phyloP scores from a whole-genome alignment of 2,113 vertebrate species.

The Riparia riparia region DNA sequence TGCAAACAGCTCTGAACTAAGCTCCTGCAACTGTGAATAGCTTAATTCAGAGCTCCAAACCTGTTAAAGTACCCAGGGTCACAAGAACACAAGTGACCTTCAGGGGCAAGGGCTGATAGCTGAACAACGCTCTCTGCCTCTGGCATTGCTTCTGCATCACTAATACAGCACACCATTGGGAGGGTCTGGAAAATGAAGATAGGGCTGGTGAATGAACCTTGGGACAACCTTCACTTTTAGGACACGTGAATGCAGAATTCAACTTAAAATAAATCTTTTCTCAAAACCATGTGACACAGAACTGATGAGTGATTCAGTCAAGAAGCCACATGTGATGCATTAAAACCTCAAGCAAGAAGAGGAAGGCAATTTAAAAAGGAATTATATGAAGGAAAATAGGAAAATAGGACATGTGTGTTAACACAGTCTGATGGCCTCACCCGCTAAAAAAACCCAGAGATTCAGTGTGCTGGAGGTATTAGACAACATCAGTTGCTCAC shows the following conservation, averaged over 20 bases:
- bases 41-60: neutral
- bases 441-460: neutral
- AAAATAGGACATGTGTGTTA: neutral
- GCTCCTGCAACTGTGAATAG: neutral
- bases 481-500: neutral
- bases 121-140: neutral
- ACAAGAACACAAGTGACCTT: neutral
- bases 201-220: neutral
- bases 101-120: neutral
- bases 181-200: neutral
- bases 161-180: neutral
- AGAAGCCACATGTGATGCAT: neutral
- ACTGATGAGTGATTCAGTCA: neutral
- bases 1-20: neutral
- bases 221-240: neutral
- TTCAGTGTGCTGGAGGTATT: neutral
- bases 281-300: neutral
- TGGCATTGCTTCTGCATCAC: neutral
- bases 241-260: neutral
- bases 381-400: neutral
- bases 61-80: neutral
- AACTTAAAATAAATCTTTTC: constrained; percentile 1
- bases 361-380: neutral
- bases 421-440: neutral
- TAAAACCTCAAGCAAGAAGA: neutral